A percentile compares a stretch with the other conserved stretches of the same genome.
phyloP scores from a whole-genome alignment of 1,140 invertebrate genomes.

The Zaprionus davidi region DNA sequence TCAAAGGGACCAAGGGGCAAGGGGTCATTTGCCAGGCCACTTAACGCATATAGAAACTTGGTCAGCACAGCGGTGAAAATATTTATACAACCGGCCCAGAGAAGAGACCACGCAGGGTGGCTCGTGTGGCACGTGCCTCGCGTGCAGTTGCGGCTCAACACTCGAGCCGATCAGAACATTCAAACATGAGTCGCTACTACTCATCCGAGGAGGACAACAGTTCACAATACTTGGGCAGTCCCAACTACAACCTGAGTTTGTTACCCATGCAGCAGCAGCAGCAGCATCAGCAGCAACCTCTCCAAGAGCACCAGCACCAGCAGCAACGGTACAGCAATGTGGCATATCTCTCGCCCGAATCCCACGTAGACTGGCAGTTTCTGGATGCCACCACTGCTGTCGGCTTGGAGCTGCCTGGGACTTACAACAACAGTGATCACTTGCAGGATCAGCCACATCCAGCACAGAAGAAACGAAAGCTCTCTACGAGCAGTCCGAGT shows the following conservation, averaged over 20 bases:
- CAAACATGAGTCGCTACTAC: conserved; percentile 67
- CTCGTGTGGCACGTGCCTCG: conserved; percentile 41
- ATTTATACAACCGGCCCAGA: conserved; percentile 58
- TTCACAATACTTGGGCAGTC: conserved; percentile 69
- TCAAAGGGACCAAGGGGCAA: conserved; percentile 28
- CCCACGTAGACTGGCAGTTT: conserved; percentile 53
- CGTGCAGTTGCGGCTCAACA: conserved; percentile 66
- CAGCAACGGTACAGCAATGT: conserved; percentile 46
- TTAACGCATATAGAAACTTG: conserved; percentile 64
- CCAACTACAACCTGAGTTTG: conserved; percentile 59
- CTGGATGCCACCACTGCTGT: conserved; percentile 30
- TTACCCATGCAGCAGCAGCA: conserved; percentile 6
- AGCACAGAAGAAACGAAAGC: conserved; percentile 34
- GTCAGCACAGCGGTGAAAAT: conserved; percentile 70
- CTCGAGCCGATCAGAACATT: conserved; percentile 53
- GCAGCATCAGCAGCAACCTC: conserved; percentile 21
- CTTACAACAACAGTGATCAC: not conserved
- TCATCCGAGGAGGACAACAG: conserved; percentile 74
- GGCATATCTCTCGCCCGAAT: conserved; percentile 45
- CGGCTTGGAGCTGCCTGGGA: conserved; percentile 9
- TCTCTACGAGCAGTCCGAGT: conserved; percentile 14
- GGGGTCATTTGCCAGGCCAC: conserved; percentile 71
- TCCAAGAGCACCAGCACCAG: conserved; percentile 15
- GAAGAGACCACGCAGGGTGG: conserved; percentile 30
- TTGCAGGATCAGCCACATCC: conserved; percentile 6